Base-by-base conservation (phyloP, 1,140 invertebrate species). In the Philaenus spumarius region DNA sequence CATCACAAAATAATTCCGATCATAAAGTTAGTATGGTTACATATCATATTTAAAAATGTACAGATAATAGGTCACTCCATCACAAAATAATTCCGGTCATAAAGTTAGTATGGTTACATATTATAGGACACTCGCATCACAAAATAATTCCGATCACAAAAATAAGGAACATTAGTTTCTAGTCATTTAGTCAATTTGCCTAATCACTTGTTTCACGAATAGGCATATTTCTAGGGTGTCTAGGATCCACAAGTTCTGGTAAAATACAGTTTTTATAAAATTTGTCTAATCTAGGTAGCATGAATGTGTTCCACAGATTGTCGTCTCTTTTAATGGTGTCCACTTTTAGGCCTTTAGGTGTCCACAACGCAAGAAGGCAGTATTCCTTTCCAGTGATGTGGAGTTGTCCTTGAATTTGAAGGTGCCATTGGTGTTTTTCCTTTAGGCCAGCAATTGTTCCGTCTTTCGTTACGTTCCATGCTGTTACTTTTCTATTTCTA, bases 341-440 rank as follows among this genome's bases (percentile, higher is more conserved):
- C 15, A 55, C 7, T 19, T 60, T 58, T 23, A 67, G 35, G 20
- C 62, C 67, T 46, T 64, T 61, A n/a, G 62, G 58, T 2, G 71
- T 71, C 65, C 66, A 75, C 1, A 75, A n/a, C n/a, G n/a, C 45
- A 20, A 63, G 62, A 62, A 74, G 72, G 40, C 73, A 65, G 58
- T 72, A 73, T 59, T 67, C 71, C 11, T 63, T 47, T 50, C 67
- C 37, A 15, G 63, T 60, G 3, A 68, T 71, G 0, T 74, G 57
- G 23, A 64, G 65, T n/a, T 75, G 47, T 47, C 75, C 72, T 19
- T 69, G 71, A 55, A 72, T 70, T 20, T 73, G 56, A 62, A 75
- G 72, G 58, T 67, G 71, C 59, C 68, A 75, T 19, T 60, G n/a
- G 59, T 73, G 68, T 23, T 51, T 67, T 60, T 55, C 58, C 42